phyloP scores from a whole-genome alignment of 2,797 vertebrate species.

The Limnodromus scolopaceus region DNA sequence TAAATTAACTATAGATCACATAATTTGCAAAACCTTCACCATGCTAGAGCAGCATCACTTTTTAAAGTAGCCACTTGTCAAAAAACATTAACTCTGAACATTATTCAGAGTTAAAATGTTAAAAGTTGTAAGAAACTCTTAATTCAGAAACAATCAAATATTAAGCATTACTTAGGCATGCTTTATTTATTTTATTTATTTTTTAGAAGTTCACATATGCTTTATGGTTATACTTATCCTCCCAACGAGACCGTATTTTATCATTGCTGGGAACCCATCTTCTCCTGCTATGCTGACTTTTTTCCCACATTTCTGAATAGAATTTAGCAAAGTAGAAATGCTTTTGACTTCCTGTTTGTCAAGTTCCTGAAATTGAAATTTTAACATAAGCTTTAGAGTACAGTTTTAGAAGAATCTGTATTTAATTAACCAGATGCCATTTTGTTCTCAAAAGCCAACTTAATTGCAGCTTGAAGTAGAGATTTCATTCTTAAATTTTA shows the following conservation, averaged over 20 bases:
- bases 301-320: constrained; percentile 83
- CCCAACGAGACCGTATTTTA: constrained; percentile 85
- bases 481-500: neutral
- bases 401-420: neutral
- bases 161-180: neutral
- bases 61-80: neutral
- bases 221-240: constrained; percentile 89
- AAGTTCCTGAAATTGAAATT: constrained; percentile 82
- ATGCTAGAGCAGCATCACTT: neutral
- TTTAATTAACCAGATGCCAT: neutral
- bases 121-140: neutral
- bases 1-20: neutral
- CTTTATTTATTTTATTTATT: neutral
- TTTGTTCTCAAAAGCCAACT: neutral
- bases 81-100: neutral
- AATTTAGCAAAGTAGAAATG: constrained; percentile 79
- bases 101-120: too few relatives aligned
- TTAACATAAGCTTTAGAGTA: constrained; percentile 1
- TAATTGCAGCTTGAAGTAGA: neutral
- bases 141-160: neutral
- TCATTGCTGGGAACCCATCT: constrained; percentile 81
- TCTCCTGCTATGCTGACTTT: constrained; percentile 81
- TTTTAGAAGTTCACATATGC: neutral
- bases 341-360: constrained; percentile 78
- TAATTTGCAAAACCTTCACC: neutral